Percentiles rank a stretch among this genome's conserved stretches.
Conservation (phyloP, 2,888 invertebrate genomes). For the Maniola hyperantus region DNA sequence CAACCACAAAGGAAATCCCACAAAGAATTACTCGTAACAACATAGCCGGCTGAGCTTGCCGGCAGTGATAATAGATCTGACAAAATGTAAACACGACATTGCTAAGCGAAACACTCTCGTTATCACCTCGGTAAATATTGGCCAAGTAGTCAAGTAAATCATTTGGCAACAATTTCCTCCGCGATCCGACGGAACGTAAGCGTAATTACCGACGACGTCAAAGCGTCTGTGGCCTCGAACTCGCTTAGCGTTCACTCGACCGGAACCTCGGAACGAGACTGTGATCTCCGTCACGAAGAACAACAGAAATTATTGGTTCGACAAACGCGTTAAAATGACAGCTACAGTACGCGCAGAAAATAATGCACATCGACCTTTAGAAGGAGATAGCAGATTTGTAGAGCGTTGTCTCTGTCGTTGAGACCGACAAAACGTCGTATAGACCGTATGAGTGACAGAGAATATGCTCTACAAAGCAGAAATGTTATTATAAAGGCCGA, state of each 20-base stretch:
- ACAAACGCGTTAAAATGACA: no score
- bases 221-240: slow-evolving; percentile 65
- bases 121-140: slow-evolving; percentile 45
- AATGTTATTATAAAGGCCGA: no score
- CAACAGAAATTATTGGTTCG: no score
- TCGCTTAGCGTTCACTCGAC: slow-evolving; percentile 57
- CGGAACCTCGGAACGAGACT: slow-evolving; percentile 50
- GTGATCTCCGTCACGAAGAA: slow-evolving; percentile 1
- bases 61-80: slow-evolving; percentile 34
- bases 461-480: no score
- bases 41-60: slow-evolving; percentile 9
- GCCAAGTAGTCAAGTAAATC: slow-evolving; percentile 49
- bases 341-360: no score
- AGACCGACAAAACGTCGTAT: no score
- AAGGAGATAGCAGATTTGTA: no score
- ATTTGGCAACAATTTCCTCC: slow-evolving; percentile 62
- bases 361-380: no score
- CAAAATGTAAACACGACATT: slow-evolving; percentile 35
- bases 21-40: slow-evolving; percentile 24
- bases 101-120: slow-evolving; percentile 40
- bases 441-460: no score
- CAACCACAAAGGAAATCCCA: slow-evolving; percentile 32
- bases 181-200: slow-evolving; percentile 50
- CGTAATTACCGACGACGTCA: slow-evolving; percentile 57
- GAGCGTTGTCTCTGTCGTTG: no score